Base-by-base conservation (phyloP, 2,113 vertebrate species). In the Ceyx melanurus region DNA sequence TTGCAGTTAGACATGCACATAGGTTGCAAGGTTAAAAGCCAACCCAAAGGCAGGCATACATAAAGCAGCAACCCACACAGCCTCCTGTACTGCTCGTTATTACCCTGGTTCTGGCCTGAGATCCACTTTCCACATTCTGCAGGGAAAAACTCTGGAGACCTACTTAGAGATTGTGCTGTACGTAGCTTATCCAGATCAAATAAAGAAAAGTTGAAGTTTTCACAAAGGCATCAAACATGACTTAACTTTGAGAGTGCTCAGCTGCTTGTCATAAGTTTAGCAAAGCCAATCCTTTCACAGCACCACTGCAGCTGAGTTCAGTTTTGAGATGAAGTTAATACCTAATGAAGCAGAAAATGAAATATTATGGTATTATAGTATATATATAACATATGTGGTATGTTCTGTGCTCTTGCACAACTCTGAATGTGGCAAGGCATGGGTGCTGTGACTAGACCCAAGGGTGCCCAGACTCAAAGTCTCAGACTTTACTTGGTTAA, bases 1-100 rank as follows among this genome's bases (percentile, higher is more conserved):
- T n/a, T 75, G 37, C n/a, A 46, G 74, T 82, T 70, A 72, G 0
- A 45, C n/a, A 19, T 0, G 0, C 5, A 5, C 33, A 1, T 5
- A 7, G 3, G 18, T 7, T 50, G 45, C 43, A 67, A 72, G 62
- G 40, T 33, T 85, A 61, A 76, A 65, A 71, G 21, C 21, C 16
- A 3, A 15, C 35, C 51, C 35, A 42, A 66, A 93, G 67, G 80
- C 78, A 79, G 23, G 25, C 23, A 4, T 17, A 42, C 60, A 61
- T 4, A 37, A 60, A 53, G 40, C 76, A 89, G 70, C 76, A 78
- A 9, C 51, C n/a, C 35, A 51, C 35, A 26, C 3, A 56, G 21
- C 70, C 68, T 45, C 57, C 78, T 65, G 29, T 48, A 17, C 50
- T 75, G 53, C 70, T 57, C 73, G 45, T 43, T 75, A 4, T 68